Base-by-base conservation (phyloP, 2,113 vertebrate genomes). In the Dasyornis broadbenti region DNA sequence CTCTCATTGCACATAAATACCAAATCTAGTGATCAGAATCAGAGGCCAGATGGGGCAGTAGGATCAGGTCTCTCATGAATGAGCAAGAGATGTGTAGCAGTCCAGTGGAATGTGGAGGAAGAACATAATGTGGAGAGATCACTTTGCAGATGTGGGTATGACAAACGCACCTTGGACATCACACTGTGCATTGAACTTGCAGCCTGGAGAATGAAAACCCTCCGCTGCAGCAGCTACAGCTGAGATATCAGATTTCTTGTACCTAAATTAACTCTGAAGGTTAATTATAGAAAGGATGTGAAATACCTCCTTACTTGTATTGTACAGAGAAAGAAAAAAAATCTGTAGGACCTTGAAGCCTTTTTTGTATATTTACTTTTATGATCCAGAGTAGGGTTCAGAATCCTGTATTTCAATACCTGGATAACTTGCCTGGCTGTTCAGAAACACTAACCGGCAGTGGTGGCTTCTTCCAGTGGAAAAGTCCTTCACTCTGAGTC, bases 41-140 rank as follows among this genome's bases (percentile, higher is more conserved):
- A 63, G 24, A 56, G 44, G 47, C 15, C 18, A 42, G 2, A 9
- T 63, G 27, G 27, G 27, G 18, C 24, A 64, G 8, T 22, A 59
- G 37, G 27, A 82, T 56, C 49, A 69, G 21, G 9, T 83, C 39
- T 30, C 10, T 72, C 23, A 37, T 47, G 57, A 79, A n/a, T 7
- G 19, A 60, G 2, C 10, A 86, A 59, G 8, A 7, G 8, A 49
- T 63, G 28, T 89, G 19, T 35, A 28, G 6, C 42, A 9, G 11
- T 65, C 14, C 15, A 26, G 5, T 26, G 60, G 19, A 56, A 77
- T 0, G 0, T 27, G 27, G 59, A 57, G 23, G 27, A 54, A 63
- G n/a, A 66, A 28, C 11, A 12, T 26, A 24, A 70, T 7, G 7
- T 28, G 16, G 12, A 68, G 30, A 33, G 4, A 39, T 65, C 8